phyloP scores from a whole-genome alignment of 2,797 vertebrate species.

The Clangula hyemalis region DNA sequence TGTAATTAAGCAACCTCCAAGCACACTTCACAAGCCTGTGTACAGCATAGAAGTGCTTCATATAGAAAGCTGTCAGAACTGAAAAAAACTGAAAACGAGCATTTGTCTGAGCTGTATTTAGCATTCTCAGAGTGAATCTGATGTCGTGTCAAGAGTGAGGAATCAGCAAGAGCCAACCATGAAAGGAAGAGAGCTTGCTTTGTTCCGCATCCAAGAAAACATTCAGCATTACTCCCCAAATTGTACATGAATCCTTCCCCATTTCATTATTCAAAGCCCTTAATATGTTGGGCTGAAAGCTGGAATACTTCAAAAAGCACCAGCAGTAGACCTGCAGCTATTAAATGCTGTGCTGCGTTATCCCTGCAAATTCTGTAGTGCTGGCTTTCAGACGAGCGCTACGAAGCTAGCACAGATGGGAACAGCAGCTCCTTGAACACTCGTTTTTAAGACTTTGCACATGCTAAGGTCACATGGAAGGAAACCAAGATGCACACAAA shows the following conservation, averaged over 20 bases:
- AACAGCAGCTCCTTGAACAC: not conserved
- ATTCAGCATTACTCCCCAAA: not conserved
- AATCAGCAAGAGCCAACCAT: not conserved
- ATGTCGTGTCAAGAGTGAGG: not conserved
- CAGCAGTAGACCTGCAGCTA: not conserved
- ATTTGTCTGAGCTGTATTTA: constrained; percentile 1
- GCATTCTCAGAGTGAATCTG: not conserved
- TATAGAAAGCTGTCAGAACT: constrained; percentile 4
- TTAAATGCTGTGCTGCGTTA: not conserved
- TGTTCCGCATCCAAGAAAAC: constrained; percentile 24
- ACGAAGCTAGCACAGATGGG: accelerated
- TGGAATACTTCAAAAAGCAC: not conserved
- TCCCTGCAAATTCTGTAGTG: not conserved
- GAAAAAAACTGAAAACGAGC: not conserved
- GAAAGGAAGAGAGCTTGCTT: constrained; percentile 26
- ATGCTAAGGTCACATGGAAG: not conserved
- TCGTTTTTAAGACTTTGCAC: not conserved
- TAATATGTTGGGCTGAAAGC: not conserved
- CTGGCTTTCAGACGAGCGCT: not conserved
- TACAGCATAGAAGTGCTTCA: not conserved
- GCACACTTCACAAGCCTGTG: not conserved
- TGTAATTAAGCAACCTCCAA: not conserved
- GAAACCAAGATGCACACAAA: not conserved
- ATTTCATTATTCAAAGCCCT: not conserved
- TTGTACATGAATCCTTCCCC: not conserved